Conservation (phyloP, 1,140 invertebrate genomes). For the Nasonia longicornis region DNA sequence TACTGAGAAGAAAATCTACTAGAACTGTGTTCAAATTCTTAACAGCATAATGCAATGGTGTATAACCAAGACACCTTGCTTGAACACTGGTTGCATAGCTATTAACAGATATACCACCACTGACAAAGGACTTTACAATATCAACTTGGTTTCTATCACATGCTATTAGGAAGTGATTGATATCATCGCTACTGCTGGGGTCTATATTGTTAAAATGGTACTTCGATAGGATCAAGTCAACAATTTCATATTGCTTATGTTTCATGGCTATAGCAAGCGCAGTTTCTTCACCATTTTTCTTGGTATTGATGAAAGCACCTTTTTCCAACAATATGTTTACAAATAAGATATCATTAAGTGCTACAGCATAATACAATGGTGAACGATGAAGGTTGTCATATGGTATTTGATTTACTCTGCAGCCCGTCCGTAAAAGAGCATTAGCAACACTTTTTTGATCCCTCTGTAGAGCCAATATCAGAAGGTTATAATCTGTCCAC, state of each 20-base stretch:
- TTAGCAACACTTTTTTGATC: background rate
- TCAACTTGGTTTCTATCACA: constrained; percentile 22
- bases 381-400: constrained; percentile 3
- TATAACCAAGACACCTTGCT: background rate
- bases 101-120: constrained; percentile 18
- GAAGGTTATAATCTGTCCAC: constrained; percentile 29
- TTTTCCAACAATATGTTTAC: constrained; percentile 8
- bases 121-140: constrained; percentile 11
- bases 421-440: constrained; percentile 10
- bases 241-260: constrained; percentile 8
- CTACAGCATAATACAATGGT: constrained; percentile 23
- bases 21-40: background rate
- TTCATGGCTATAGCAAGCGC: constrained; percentile 15
- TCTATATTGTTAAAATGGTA: constrained; percentile 27
- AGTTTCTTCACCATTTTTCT: background rate
- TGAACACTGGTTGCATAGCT: background rate
- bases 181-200: background rate
- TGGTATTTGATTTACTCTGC: constrained; percentile 19
- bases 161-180: constrained; percentile 27
- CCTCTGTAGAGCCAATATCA: constrained; percentile 2
- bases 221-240: constrained; percentile 23
- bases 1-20: constrained; percentile 17
- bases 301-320: constrained; percentile 6
- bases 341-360: constrained; percentile 12
- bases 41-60: constrained; percentile 32